phyloP scores from a whole-genome alignment of 2,797 vertebrate species.

The Thunnus albacares region DNA sequence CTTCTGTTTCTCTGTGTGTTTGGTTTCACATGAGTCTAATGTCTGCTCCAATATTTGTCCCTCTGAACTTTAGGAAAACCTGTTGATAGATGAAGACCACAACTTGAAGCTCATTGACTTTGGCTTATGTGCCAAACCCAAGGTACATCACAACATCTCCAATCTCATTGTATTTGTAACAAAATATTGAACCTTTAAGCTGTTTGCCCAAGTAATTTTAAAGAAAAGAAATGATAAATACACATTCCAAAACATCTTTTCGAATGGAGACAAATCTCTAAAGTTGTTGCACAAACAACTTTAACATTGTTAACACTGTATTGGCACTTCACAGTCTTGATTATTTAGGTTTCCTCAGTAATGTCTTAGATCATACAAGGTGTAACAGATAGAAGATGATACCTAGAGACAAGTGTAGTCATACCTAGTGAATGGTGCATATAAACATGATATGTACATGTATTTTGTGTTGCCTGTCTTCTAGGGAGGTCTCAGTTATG shows the following conservation, averaged over 20 bases:
- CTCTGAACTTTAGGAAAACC: slow-evolving; percentile 89
- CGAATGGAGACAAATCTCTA: background rate
- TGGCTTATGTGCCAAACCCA: slow-evolving; percentile 96
- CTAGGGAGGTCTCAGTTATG: slow-evolving; percentile 93
- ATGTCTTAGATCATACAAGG: background rate
- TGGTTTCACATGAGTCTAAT: background rate
- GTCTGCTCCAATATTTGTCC: slow-evolving; percentile 8
- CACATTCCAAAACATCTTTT: background rate
- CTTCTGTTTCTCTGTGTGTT: background rate
- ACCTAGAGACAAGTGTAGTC: background rate
- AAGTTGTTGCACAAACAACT: background rate
- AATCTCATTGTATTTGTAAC: slow-evolving; percentile 10
- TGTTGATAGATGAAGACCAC: slow-evolving; percentile 93
- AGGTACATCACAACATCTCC: slow-evolving; percentile 82
- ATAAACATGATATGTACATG: background rate
- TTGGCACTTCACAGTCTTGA: background rate
- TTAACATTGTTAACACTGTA: background rate
- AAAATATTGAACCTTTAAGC: background rate
- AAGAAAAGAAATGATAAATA: background rate
- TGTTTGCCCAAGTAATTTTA: background rate
- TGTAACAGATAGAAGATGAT: background rate
- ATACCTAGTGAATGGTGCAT: background rate
- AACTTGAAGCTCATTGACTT: slow-evolving; percentile 98
- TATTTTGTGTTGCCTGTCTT: slow-evolving; percentile 16
- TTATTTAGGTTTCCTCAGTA: background rate